Evolutionary conservation across 2,797 vertebrate genomes (phyloP).

Genomic region (Lepus oiostolus): DNA sequence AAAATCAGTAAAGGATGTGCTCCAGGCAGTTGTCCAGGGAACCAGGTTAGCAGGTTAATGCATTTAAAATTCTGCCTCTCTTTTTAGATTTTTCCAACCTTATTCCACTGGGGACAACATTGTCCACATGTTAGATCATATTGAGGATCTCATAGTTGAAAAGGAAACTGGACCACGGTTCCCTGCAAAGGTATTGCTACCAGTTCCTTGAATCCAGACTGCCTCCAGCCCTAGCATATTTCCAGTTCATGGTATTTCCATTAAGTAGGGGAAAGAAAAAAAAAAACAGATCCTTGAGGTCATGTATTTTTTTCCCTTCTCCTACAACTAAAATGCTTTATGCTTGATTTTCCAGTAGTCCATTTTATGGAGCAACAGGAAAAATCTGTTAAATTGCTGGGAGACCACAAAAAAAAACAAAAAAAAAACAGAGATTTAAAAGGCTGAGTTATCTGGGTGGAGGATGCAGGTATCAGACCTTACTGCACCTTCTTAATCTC

Average conservation of each 20-base stretch:
- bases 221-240: neutral
- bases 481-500: neutral
- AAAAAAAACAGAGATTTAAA: constrained; percentile 9
- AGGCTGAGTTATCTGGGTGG: neutral
- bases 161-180: neutral
- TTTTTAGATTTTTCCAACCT: constrained; percentile 27
- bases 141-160: neutral
- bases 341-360: constrained; percentile 30
- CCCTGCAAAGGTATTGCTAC: neutral
- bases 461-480: neutral
- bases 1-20: neutral
- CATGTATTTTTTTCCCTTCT: neutral
- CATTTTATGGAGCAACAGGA: constrained; percentile 19
- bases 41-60: neutral
- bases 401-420: too few relatives aligned
- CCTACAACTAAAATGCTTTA: constrained; percentile 28
- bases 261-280: neutral
- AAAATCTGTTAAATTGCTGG: constrained; percentile 23
- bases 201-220: neutral
- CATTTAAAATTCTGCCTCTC: neutral
- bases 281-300: neutral
- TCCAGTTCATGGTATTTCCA: constrained; percentile 1
- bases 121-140: neutral
- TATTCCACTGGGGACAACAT: neutral
- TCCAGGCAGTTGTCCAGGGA: neutral